Evolutionary conservation across 2,888 invertebrate genomes (phyloP).

Genomic region (Hyalella azteca): DNA sequence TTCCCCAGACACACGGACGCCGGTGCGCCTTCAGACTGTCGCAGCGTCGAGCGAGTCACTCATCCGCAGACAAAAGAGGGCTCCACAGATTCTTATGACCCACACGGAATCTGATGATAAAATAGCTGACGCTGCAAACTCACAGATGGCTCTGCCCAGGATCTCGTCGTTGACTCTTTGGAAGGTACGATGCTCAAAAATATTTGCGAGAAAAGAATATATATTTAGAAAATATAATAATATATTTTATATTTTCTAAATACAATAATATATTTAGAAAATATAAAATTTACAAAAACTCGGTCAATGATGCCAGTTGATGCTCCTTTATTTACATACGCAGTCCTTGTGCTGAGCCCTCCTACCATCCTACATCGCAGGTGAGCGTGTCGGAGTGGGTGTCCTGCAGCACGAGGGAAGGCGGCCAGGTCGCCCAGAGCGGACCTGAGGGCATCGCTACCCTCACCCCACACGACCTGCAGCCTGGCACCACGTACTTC

Average conservation of each 20-base stretch:
- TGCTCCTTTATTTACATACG: no score
- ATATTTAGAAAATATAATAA: not conserved
- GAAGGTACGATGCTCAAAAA: not conserved
- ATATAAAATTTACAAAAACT: not conserved
- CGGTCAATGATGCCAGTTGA: constrained; percentile 25
- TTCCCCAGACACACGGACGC: constrained; percentile 11
- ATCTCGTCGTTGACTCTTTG: not conserved
- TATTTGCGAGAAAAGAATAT: not conserved
- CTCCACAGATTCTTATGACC: not conserved
- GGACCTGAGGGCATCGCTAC: constrained; percentile 67
- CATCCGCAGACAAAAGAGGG: constrained; percentile 17
- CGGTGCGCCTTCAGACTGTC: not conserved
- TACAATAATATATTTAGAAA: not conserved
- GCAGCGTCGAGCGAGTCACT: not conserved
- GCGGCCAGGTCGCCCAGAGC: constrained; percentile 56
- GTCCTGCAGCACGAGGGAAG: constrained; percentile 56
- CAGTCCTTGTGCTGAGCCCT: no score
- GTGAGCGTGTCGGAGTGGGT: constrained; percentile 53
- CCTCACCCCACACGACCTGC: constrained; percentile 75
- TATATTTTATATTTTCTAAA: no score
- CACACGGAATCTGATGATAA: not conserved
- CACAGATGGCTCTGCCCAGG: not conserved
- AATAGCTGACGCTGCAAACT: constrained; percentile 15
- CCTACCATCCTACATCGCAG: no score
- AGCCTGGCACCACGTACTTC: constrained; percentile 75